phyloP scores from a whole-genome alignment of 2,797 vertebrate genomes.

The Emys orbicularis region DNA sequence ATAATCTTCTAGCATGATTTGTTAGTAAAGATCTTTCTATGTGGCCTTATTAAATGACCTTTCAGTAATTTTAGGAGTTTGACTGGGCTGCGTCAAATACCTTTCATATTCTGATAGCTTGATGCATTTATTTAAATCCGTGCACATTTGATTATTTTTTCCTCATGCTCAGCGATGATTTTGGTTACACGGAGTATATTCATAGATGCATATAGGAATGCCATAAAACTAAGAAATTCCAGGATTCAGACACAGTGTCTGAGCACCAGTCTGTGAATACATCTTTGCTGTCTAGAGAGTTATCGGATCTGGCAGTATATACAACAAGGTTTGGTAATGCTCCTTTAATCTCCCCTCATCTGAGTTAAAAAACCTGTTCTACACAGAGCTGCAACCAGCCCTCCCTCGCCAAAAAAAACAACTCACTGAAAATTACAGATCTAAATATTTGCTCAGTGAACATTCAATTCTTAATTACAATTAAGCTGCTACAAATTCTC shows the following conservation, averaged over 20 bases:
- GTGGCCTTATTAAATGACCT: conserved; percentile 33
- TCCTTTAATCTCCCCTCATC: not conserved
- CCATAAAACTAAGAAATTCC: conserved; percentile 38
- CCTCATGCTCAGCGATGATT: not conserved
- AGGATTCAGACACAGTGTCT: conserved; percentile 27
- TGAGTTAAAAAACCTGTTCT: not conserved
- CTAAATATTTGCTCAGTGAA: not conserved
- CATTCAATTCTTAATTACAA: conserved; percentile 25
- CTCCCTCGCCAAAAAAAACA: not conserved
- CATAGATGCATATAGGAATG: conserved; percentile 5
- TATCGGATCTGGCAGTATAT: not conserved
- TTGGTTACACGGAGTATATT: conserved; percentile 19
- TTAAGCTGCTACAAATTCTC: not conserved
- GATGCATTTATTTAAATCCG: conserved; percentile 9
- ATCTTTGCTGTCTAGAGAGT: not conserved
- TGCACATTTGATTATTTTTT: conserved; percentile 15
- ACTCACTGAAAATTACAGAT: not conserved
- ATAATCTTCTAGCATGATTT: not conserved
- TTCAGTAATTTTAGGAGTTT: conserved; percentile 42
- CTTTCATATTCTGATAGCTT: conserved; percentile 7
- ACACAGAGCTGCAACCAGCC: not conserved
- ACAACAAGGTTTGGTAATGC: not conserved
- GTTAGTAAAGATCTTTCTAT: not conserved
- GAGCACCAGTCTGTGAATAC: not conserved
- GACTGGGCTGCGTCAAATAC: conserved; percentile 27